Base-by-base conservation (phyloP, 2,113 vertebrate genomes). In the Dipodomys ordii region DNA sequence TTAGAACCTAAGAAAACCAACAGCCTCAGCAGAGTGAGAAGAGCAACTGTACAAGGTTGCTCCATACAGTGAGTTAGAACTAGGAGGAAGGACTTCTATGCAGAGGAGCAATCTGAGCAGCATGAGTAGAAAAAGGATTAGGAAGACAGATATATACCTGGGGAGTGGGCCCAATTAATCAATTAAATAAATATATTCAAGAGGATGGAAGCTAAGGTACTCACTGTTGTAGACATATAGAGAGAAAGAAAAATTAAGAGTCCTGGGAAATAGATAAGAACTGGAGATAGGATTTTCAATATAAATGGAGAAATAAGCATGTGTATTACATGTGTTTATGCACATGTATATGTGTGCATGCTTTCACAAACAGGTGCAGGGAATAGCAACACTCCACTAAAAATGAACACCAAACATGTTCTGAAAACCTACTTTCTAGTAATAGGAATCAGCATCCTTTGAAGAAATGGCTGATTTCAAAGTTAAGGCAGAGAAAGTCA, bases 401-500 rank as follows among this genome's bases (percentile, higher is more conserved):
- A 90, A 87, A 78, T 28, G 30, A 86, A n/a, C 15, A 91, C 2
- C 49, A 10, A 76, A 65, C 22, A 65, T 23, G 18, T 95, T 69
- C n/a, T 57, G 78, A 84, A 83, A 88, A 60, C 4, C 30, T 1
- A 64, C 25, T 64, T 79, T 74, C 49, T 64, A 39, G 57, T 44
- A 39, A 88, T 15, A 91, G 9, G 4, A 87, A 83, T 30, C 35
- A 69, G 39, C 22, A 15, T 18, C 27, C 32, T 72, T 57, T 78
- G 53, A 77, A 93, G 32, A 93, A 82, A 90, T 16, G 44, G 28
- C 62, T 87, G 32, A 83, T 71, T 76, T 39, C 15, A 89, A 32
- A 87, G 44, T 4, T 13, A 83, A 15, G 60, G 35, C 35, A 88
- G 18, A 64, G 44, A 64, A 88, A 80, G 60, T 69, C 25, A 72